Evolutionary conservation across 2,113 vertebrate genomes (phyloP).

Genomic region (Hemicordylus capensis): DNA sequence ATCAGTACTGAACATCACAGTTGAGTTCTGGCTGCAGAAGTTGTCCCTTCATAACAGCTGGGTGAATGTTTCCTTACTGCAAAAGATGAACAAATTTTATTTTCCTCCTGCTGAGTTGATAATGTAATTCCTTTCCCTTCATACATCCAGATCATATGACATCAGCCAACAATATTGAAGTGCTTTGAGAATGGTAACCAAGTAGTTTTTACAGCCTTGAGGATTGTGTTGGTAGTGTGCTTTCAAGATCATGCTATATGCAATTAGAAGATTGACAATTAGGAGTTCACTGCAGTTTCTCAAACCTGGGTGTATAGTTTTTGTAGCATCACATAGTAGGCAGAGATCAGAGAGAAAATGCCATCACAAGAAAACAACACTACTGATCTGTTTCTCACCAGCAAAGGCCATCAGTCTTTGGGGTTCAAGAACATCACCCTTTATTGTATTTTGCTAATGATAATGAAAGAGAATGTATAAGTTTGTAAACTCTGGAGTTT

Average conservation of each 20-base stretch:
- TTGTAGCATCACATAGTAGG: neutral
- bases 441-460: neutral
- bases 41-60: neutral
- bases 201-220: neutral
- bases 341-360: slow-evolving; percentile 21
- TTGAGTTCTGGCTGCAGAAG: neutral
- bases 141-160: neutral
- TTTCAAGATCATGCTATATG: neutral
- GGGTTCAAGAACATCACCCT: neutral
- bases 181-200: slow-evolving; percentile 32
- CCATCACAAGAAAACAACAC: neutral
- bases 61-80: neutral
- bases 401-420: neutral
- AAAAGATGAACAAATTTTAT: slow-evolving; percentile 34
- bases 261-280: neutral
- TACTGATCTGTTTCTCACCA: neutral
- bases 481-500: neutral
- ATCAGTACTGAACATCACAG: neutral
- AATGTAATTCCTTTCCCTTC: no score
- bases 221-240: neutral
- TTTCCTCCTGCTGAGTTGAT: slow-evolving; percentile 8
- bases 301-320: neutral
- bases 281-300: slow-evolving; percentile 19
- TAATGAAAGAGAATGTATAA: neutral
- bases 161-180: slow-evolving; percentile 14